These are phyloP conservation scores for Cephalopachus bancanus DNA, from an alignment of 2,797 vertebrate species.

Conservation along the genomic window DNA sequence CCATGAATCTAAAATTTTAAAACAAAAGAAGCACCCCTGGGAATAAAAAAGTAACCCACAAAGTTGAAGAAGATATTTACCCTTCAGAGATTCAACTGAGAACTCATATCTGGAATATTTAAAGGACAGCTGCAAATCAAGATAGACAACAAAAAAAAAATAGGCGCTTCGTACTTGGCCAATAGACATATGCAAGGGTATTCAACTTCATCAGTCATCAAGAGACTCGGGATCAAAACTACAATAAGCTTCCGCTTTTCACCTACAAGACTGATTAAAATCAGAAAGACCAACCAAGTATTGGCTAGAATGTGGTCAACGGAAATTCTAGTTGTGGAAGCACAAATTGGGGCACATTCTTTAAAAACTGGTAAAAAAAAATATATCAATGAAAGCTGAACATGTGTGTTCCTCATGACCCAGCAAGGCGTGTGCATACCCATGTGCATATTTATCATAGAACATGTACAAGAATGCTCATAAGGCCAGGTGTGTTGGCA, in stretches of 20 bases:
- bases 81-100: not conserved
- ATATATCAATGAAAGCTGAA: not conserved
- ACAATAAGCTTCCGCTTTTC: not conserved
- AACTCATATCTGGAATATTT: not conserved
- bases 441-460: not conserved
- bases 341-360: not conserved
- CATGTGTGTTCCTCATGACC: not conserved
- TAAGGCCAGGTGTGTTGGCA: too few relatives aligned
- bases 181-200: not conserved
- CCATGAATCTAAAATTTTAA: too few relatives aligned
- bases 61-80: not conserved
- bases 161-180: not conserved
- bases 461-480: not conserved
- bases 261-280: not conserved
- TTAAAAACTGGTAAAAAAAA: not conserved
- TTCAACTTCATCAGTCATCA: not conserved
- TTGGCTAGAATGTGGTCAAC: not conserved
- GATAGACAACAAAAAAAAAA: constrained; percentile 10
- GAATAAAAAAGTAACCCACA: not conserved
- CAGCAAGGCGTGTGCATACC: not conserved
- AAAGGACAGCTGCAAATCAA: not conserved
- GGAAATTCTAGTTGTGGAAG: not conserved
- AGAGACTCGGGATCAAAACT: not conserved
- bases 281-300: not conserved
- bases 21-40: not conserved